Evolutionary conservation across 2,797 vertebrate genomes (phyloP).

Genomic region (Hapalemur alaotrensis): DNA sequence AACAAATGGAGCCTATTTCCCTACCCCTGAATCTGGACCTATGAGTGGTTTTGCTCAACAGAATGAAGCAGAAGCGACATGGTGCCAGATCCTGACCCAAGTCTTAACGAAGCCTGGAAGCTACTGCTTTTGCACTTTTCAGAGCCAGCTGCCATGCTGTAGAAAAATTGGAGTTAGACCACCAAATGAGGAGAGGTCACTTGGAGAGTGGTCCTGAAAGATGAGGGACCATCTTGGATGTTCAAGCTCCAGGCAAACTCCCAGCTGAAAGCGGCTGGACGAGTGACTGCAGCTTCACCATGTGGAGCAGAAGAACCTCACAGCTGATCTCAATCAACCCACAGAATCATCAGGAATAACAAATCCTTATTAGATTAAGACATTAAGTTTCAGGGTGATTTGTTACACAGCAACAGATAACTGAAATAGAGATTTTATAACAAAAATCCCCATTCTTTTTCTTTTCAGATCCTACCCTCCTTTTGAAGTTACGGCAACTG

Average conservation of each 20-base stretch:
- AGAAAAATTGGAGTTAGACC: neutral
- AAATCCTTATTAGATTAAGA: neutral
- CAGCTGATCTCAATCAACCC: neutral
- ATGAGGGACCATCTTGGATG: neutral
- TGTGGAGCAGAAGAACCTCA: neutral
- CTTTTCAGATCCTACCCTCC: neutral
- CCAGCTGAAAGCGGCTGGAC: neutral
- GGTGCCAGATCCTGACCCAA: neutral
- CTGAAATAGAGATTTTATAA: neutral
- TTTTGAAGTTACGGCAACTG: neutral
- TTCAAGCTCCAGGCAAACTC: neutral
- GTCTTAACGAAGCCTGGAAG: neutral
- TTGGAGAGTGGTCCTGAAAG: neutral
- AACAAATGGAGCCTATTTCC: neutral
- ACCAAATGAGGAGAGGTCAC: neutral
- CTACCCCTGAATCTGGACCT: neutral
- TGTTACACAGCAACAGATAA: neutral
- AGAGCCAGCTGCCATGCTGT: neutral
- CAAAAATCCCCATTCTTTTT: constrained; percentile 4
- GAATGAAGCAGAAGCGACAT: neutral
- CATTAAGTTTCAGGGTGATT: neutral
- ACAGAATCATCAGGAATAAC: neutral
- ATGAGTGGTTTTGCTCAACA: neutral
- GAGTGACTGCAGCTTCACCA: neutral
- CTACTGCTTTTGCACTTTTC: neutral